phyloP scores from a whole-genome alignment of 2,113 vertebrate genomes.

The Athene noctua region DNA sequence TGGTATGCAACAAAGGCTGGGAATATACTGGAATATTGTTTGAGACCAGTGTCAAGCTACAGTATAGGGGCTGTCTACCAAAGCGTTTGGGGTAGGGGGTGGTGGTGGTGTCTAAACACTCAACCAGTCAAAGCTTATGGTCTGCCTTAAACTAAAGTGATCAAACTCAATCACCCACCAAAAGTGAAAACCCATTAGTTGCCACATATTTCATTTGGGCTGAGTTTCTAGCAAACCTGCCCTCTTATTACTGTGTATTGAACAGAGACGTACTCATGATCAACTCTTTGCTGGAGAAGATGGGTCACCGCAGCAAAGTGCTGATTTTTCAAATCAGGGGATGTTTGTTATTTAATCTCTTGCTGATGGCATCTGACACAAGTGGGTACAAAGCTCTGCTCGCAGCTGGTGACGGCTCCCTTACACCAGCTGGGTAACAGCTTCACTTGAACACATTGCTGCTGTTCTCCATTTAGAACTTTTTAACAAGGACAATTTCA shows the following conservation, averaged over 20 bases:
- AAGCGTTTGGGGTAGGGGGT: too few relatives aligned
- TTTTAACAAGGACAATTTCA: too few relatives aligned
- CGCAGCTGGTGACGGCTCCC: not conserved
- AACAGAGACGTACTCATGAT: rapidly evolving
- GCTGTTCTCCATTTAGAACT: not conserved
- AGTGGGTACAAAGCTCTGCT: rapidly evolving
- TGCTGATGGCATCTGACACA: not conserved
- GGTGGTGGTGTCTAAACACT: not conserved
- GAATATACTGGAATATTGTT: too few relatives aligned
- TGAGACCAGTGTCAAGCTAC: not conserved
- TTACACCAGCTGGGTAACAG: rapidly evolving
- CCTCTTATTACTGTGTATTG: rapidly evolving
- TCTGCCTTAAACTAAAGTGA: not conserved
- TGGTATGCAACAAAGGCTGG: not conserved
- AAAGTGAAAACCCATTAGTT: not conserved
- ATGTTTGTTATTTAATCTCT: not conserved
- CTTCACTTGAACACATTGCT: rapidly evolving
- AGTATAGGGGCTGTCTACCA: not conserved
- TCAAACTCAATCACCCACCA: not conserved
- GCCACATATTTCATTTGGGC: rapidly evolving
- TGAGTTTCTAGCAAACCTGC: not conserved
- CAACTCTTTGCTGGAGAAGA: not conserved
- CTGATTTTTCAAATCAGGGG: too few relatives aligned
- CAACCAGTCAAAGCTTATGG: not conserved
- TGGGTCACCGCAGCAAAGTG: not conserved